Base-by-base conservation (phyloP, 1,140 invertebrate genomes). In the Popillia japonica region DNA sequence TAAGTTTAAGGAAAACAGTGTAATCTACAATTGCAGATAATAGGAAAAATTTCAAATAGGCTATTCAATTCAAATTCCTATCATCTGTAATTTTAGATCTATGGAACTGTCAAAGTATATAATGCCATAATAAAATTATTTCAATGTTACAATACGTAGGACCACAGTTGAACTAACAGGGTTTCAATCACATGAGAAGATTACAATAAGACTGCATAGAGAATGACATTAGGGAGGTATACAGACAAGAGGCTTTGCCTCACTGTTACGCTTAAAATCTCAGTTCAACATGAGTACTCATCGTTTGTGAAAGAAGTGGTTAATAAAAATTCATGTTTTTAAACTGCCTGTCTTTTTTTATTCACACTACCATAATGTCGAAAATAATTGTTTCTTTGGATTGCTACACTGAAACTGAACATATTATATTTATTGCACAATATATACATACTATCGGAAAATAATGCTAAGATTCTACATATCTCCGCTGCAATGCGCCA, bases 151-250 rank as follows among this genome's bases (percentile, higher is more conserved):
- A 55, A 34, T 76, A 48, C 75, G 55, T 82, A 82, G 81, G 81
- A 82, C 80, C 82, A 83, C 78, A 83, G 80, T 83, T 83, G 79
- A 83, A 83, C 79, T 78, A 82, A 84, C 83, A 84, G 83, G 83
- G 83, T 84, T 83, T 72, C 23, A 81, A 79, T 83, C 73, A 84
- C 75, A 82, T 81, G 78, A 84, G 75, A 80, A 80, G 79, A 81
- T 82, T 82, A 76, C 75, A 82, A 84, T 82, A 84, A 84, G 83
- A 84, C 83, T 84, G 83, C 79, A 83, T 82, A 84, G 81, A 82
- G 81, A 80, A 82, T 83, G 83, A 83, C 83, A 83, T 80, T 83
- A 82, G 82, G 81, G 81, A 81, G 80, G 83, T 83, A 83, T 83
- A 84, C 82, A 84, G 82, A 84, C 82, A 79, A 78, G 79, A 78